Conservation (phyloP, 2,113 vertebrate species). For the Poeciliopsis prolifica region DNA sequence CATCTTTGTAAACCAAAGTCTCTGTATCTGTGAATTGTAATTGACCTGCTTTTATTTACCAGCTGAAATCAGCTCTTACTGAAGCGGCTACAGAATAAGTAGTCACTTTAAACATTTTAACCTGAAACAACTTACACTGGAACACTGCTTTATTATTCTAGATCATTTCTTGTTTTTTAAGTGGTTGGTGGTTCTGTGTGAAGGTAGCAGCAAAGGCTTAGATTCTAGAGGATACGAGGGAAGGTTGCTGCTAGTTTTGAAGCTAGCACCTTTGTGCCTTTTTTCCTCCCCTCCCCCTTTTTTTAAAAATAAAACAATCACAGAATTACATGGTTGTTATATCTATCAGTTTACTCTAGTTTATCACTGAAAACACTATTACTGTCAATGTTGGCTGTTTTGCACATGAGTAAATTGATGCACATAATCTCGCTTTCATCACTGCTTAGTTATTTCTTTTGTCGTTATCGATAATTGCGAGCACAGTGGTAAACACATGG, state of each 20-base stretch:
- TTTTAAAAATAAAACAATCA: conserved; percentile 16
- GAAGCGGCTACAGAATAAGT: conserved; percentile 21
- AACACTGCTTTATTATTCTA: conserved; percentile 24
- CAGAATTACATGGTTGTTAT: conserved; percentile 19
- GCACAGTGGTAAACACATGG: background rate
- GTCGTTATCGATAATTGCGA: background rate
- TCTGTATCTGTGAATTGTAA: conserved; percentile 34
- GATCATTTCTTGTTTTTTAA: conserved; percentile 14
- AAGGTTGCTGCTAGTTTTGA: conserved; percentile 61
- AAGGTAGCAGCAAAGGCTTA: conserved; percentile 53
- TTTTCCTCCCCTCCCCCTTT: background rate
- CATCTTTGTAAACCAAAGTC: conserved; percentile 69
- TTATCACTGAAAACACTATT: conserved; percentile 48
- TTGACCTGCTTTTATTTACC: conserved; percentile 47
- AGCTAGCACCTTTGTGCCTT: conserved; percentile 68
- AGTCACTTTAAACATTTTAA: conserved; percentile 48
- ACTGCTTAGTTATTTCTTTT: conserved; percentile 33
- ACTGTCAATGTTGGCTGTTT: conserved; percentile 48
- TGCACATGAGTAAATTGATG: conserved; percentile 58
- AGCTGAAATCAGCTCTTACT: conserved; percentile 35
- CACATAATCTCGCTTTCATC: conserved; percentile 22
- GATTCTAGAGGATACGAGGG: conserved; percentile 43
- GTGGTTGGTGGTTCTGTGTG: conserved; percentile 17
- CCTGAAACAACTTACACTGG: conserved; percentile 34
- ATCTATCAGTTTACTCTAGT: conserved; percentile 13